phyloP scores from a whole-genome alignment of 2,113 vertebrate species.

The Syngnathus typhle region DNA sequence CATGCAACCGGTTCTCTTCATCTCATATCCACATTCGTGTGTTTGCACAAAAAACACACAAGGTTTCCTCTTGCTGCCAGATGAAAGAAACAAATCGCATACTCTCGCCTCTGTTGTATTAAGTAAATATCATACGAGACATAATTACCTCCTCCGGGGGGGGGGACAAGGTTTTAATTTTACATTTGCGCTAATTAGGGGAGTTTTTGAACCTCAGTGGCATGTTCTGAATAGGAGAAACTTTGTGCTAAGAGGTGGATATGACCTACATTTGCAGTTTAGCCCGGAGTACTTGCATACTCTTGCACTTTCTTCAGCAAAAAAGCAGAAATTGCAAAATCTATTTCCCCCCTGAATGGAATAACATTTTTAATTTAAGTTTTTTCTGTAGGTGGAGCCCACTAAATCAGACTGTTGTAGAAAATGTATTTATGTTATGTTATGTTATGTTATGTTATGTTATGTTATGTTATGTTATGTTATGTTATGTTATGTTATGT shows the following conservation, averaged over 20 bases:
- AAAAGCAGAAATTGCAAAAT: conserved; percentile 5
- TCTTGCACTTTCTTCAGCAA: background rate
- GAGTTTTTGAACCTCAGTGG: conserved; percentile 44
- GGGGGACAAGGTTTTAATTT: conserved; percentile 52
- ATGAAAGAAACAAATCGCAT: conserved; percentile 49
- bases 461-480: no score
- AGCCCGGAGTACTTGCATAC: conserved; percentile 10
- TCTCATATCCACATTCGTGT: conserved; percentile 7
- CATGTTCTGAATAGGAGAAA: conserved; percentile 39
- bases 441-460: no score
- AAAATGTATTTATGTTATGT: background rate
- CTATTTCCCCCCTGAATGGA: background rate
- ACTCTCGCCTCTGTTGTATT: conserved; percentile 46
- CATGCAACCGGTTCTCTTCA: conserved; percentile 7
- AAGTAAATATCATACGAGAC: conserved; percentile 65
- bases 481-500: no score
- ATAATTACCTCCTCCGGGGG: conserved; percentile 67
- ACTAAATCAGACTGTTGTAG: background rate
- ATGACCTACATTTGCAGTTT: conserved; percentile 53
- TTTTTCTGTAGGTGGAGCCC: background rate
- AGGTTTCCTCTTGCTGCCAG: conserved; percentile 34
- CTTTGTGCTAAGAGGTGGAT: conserved; percentile 34
- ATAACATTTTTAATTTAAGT: background rate
- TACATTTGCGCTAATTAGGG: conserved; percentile 63
- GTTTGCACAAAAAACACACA: conserved; percentile 10